Percentiles rank a stretch among this genome's conserved stretches.
Conservation (phyloP, 1,140 invertebrate genomes). For the Saccostrea glomerata region DNA sequence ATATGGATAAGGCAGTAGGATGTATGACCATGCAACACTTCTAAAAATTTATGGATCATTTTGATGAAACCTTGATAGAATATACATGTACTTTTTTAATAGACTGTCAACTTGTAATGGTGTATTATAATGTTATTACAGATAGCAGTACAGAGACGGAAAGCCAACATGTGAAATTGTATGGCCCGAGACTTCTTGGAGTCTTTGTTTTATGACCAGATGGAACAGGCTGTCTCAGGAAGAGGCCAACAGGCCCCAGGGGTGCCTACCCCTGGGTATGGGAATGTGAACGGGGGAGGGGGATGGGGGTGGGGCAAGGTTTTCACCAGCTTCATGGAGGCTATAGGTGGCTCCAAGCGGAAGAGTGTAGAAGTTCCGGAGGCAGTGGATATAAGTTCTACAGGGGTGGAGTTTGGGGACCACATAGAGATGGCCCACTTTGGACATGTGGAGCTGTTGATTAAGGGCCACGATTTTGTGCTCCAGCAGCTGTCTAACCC, state of each 20-base stretch:
- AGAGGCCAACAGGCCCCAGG: conserved; percentile 12
- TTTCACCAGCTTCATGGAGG: conserved; percentile 19
- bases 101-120: background rate
- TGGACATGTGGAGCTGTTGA: conserved; percentile 59
- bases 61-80: no score
- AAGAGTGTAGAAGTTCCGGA: conserved; percentile 1
- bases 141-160: background rate
- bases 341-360: background rate
- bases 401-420: conserved; percentile 50
- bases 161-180: background rate
- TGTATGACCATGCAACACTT: no score
- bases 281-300: background rate
- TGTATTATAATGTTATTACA: background rate
- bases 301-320: background rate
- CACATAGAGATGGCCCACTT: conserved; percentile 75
- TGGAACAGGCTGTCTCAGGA: conserved; percentile 38
- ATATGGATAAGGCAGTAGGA: no score
- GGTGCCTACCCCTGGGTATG: background rate
- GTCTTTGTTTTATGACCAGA: conserved; percentile 45
- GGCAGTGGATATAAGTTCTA: background rate
- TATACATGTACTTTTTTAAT: no score
- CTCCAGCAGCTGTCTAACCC: conserved; percentile 76
- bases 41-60: no score
- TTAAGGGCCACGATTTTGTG: conserved; percentile 73
- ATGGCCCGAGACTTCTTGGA: conserved; percentile 57